phyloP scores from a whole-genome alignment of 2,888 invertebrate genomes.

The Sphaerophoria rueppellii region DNA sequence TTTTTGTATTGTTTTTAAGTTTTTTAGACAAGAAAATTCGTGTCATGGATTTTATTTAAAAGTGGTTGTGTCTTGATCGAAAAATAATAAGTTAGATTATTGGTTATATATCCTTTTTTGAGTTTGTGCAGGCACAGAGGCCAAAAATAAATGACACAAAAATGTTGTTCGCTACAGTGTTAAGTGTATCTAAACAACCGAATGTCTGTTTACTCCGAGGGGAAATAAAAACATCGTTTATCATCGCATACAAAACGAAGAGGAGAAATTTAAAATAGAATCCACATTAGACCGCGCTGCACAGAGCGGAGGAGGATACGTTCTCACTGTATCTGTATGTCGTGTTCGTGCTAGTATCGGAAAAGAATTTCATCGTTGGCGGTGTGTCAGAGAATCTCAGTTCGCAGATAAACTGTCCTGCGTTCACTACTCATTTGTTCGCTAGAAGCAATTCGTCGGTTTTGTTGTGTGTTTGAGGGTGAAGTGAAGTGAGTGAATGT shows the following conservation, averaged over 20 bases:
- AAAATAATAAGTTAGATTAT: too few relatives aligned
- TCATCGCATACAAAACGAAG: constrained; percentile 30
- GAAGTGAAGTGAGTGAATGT: constrained; percentile 11
- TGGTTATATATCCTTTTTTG: too few relatives aligned
- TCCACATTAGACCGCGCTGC: constrained; percentile 64
- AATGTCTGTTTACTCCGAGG: background rate
- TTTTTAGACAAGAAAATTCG: too few relatives aligned
- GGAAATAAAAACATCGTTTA: too few relatives aligned
- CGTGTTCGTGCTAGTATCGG: background rate
- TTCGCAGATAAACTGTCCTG: constrained; percentile 63
- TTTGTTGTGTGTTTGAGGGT: constrained; percentile 45
- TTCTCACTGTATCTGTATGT: background rate
- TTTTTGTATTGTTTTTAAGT: too few relatives aligned
- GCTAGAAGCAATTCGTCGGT: constrained; percentile 54
- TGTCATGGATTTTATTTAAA: too few relatives aligned
- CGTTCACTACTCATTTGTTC: constrained; percentile 67
- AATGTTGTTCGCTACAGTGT: too few relatives aligned
- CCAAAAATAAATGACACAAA: too few relatives aligned
- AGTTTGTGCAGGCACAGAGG: too few relatives aligned
- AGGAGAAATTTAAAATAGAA: constrained; percentile 53
- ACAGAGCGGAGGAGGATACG: constrained; percentile 24
- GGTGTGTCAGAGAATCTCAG: constrained; percentile 56
- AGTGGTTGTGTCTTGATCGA: too few relatives aligned
- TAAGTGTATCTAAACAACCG: constrained; percentile 32
- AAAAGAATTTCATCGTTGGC: constrained; percentile 59